phyloP scores from a whole-genome alignment of 2,797 vertebrate species.

The Oophaga sylvatica region DNA sequence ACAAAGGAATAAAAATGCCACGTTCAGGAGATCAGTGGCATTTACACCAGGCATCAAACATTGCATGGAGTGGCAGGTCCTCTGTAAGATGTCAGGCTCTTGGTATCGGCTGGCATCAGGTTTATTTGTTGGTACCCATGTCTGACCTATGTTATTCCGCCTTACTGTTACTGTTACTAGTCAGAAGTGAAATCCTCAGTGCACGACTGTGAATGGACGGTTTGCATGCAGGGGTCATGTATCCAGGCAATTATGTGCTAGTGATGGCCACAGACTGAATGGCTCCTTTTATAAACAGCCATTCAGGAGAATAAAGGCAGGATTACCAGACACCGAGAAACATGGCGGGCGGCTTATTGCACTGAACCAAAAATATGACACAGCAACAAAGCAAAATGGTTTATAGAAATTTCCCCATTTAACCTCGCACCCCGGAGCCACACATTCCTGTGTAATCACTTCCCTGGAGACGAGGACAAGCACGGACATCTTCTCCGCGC shows the following conservation, averaged over 20 bases:
- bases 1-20: too few species aligned
- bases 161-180: too few species aligned
- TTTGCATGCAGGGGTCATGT: background rate
- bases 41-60: too few species aligned
- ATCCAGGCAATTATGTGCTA: slow-evolving; percentile 22
- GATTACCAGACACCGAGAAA: slow-evolving; percentile 46
- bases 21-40: too few species aligned
- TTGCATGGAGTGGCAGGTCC: too few species aligned
- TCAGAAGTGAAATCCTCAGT: background rate
- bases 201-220: background rate
- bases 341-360: slow-evolving; percentile 27
- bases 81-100: too few species aligned
- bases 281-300: slow-evolving; percentile 35
- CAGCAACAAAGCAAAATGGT: slow-evolving; percentile 3
- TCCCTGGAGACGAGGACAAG: slow-evolving; percentile 30
- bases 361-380: slow-evolving; percentile 31
- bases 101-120: too few species aligned
- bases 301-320: slow-evolving; percentile 45
- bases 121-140: too few species aligned
- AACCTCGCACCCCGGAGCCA: slow-evolving; percentile 51
- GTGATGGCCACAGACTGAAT: slow-evolving; percentile 39
- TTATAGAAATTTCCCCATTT: slow-evolving; percentile 30
- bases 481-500: slow-evolving; percentile 14
- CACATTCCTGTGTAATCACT: slow-evolving; percentile 48
- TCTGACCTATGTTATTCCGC: background rate